Conservation (phyloP, 2,113 vertebrate genomes). For the Petroica traversi region DNA sequence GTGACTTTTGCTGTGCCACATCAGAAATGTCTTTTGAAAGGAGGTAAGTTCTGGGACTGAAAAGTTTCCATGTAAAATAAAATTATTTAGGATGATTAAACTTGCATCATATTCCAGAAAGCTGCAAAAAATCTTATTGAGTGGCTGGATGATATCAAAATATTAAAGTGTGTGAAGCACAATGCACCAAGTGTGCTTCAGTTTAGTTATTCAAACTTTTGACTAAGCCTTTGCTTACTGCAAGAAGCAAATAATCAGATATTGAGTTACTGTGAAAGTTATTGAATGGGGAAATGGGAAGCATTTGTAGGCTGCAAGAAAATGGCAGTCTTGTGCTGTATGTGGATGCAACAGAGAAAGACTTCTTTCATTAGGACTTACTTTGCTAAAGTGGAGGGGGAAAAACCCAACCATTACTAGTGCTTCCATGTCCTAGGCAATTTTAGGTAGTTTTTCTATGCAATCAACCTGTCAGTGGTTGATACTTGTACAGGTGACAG, state of each 20-base stretch:
- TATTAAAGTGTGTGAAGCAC: background rate
- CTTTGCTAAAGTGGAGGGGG: background rate
- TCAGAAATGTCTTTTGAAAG: background rate
- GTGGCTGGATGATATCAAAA: background rate
- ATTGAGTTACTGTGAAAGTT: background rate
- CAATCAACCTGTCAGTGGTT: fast-evolving
- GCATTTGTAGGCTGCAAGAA: background rate
- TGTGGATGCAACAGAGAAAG: background rate
- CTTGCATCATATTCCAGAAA: background rate
- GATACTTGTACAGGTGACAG: background rate
- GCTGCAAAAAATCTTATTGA: background rate
- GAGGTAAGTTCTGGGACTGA: background rate
- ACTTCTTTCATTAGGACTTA: background rate
- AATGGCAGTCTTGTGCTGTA: background rate
- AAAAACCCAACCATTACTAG: fast-evolving
- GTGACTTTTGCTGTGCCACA: background rate
- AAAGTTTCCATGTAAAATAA: background rate
- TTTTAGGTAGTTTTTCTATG: background rate
- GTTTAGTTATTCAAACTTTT: background rate
- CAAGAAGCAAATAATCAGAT: background rate
- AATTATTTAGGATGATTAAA: background rate
- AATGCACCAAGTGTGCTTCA: background rate
- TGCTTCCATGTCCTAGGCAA: background rate
- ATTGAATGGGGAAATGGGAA: background rate
- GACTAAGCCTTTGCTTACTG: background rate